Percentiles rank a stretch among this genome's conserved stretches.
These are phyloP conservation scores for Dicaeum eximium DNA, from an alignment of 2,113 vertebrate species.

Conservation along the genomic window DNA sequence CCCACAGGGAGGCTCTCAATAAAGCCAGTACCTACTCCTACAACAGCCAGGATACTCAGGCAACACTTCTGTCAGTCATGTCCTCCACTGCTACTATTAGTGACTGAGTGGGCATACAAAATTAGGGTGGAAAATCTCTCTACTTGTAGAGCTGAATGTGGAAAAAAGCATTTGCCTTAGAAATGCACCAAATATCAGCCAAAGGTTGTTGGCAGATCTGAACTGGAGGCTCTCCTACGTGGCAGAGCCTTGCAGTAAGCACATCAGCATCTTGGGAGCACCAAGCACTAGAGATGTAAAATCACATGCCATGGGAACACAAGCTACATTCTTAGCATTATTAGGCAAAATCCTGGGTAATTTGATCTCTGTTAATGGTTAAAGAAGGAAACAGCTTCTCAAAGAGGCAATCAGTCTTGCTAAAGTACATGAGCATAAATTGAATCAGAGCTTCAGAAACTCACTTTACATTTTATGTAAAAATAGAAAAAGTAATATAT, in stretches of 20 bases:
- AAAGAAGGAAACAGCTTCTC: constrained; percentile 25
- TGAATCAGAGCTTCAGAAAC: constrained; percentile 39
- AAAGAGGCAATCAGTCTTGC: constrained; percentile 5
- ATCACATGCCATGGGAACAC: neutral
- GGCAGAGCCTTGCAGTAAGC: neutral
- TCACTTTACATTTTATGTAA: constrained; percentile 47
- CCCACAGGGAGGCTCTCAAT: neutral
- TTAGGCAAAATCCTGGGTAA: neutral
- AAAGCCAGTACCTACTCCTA: neutral
- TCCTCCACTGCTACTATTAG: neutral
- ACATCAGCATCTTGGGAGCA: neutral
- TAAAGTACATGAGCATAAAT: constrained; percentile 23
- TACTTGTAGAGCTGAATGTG: neutral
- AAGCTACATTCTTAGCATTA: neutral
- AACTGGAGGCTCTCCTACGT: neutral
- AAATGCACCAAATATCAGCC: neutral
- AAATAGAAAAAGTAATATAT: constrained; percentile 60
- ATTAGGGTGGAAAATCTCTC: neutral
- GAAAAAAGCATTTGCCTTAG: neutral
- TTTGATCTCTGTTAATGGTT: neutral
- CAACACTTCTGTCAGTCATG: neutral
- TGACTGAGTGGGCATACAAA: neutral
- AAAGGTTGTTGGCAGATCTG: neutral
- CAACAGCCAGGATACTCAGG: neutral
- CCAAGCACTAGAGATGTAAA: neutral